Conservation (phyloP, 2,888 invertebrate genomes). For the Vesta saturnalis region DNA sequence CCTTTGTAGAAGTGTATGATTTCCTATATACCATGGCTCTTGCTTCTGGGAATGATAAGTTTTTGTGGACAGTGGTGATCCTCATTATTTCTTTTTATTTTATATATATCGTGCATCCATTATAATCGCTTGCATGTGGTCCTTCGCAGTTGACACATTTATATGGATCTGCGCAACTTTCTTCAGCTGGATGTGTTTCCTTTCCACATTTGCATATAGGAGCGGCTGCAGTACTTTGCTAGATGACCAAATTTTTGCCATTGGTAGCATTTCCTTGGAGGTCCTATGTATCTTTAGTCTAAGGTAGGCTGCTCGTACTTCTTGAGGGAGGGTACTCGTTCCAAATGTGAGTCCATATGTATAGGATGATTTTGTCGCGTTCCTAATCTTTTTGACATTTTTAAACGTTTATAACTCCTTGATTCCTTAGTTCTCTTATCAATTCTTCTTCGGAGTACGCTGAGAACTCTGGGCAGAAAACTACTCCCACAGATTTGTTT, state of each 20-base stretch:
- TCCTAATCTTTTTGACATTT: background rate
- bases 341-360: background rate
- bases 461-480: background rate
- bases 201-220: background rate
- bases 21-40: background rate
- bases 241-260: background rate
- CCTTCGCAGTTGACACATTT: too few species aligned
- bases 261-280: background rate
- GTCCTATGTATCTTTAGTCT: background rate
- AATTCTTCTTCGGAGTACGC: background rate
- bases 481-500: background rate
- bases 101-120: too few species aligned
- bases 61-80: too few species aligned
- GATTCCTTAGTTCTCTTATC: background rate
- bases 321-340: background rate
- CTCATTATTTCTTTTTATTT: too few species aligned
- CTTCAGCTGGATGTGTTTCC: background rate
- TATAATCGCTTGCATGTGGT: too few species aligned
- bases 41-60: background rate
- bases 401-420: background rate
- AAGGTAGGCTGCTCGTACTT: background rate
- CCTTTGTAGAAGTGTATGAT: background rate
- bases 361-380: too few species aligned
- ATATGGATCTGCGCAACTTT: background rate
- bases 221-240: background rate